Percentiles rank a stretch among this genome's conserved stretches.
phyloP scores from a whole-genome alignment of 2,888 invertebrate genomes.

The Drosophila cracens region DNA sequence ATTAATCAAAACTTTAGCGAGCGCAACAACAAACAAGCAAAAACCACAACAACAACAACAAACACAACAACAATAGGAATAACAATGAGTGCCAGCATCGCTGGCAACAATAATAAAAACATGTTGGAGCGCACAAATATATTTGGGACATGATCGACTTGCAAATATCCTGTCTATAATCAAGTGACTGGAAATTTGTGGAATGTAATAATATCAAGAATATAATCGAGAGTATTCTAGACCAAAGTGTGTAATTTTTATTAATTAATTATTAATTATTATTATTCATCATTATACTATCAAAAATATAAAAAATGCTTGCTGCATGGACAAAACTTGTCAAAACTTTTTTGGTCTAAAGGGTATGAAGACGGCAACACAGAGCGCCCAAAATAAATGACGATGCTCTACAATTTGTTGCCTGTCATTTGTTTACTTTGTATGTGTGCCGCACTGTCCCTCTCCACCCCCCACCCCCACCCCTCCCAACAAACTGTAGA shows the following conservation, averaged over 20 bases:
- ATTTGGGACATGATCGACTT: background rate
- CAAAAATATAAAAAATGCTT: background rate
- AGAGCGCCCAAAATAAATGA: constrained; percentile 39
- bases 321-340: background rate
- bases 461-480: background rate
- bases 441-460: constrained; percentile 25
- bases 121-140: background rate
- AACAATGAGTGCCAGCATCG: constrained; percentile 45
- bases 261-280: no score
- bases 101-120: constrained; percentile 28
- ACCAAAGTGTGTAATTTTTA: no score
- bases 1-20: constrained; percentile 76
- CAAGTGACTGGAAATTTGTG: background rate
- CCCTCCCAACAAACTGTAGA: background rate
- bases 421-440: constrained; percentile 71
- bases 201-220: background rate
- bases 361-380: constrained; percentile 32
- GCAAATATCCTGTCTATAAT: constrained; percentile 9
- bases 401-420: constrained; percentile 72
- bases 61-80: constrained; percentile 19
- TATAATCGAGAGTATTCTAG: background rate
- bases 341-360: background rate
- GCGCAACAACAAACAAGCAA: constrained; percentile 34
- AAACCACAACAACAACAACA: constrained; percentile 19
- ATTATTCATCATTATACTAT: background rate